These are phyloP conservation scores for Numenius phaeopus DNA, from an alignment of 2,797 vertebrate species.

Conservation along the genomic window DNA sequence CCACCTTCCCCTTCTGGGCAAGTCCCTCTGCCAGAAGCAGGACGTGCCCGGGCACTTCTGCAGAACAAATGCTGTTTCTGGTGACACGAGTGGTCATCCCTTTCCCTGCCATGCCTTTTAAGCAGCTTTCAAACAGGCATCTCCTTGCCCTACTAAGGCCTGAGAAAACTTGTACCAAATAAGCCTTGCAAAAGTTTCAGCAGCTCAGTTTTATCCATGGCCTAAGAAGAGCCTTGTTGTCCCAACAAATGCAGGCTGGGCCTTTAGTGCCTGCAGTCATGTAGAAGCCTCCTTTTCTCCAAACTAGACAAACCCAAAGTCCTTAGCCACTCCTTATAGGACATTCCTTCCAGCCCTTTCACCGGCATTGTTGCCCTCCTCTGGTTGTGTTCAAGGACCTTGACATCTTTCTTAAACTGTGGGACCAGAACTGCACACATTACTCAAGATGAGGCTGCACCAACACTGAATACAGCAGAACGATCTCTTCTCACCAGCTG, in stretches of 20 bases:
- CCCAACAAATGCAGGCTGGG: neutral
- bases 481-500: neutral
- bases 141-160: neutral
- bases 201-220: neutral
- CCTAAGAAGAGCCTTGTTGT: neutral
- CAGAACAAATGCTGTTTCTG: neutral
- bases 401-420: neutral
- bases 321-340: neutral
- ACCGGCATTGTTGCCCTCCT: neutral
- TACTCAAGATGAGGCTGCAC: neutral
- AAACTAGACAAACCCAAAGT: neutral
- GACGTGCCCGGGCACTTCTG: neutral
- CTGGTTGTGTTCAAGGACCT: neutral
- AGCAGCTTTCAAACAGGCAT: neutral
- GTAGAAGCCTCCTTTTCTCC: neutral
- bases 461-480: accelerated
- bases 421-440: neutral
- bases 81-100: neutral
- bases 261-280: neutral
- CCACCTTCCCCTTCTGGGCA: neutral
- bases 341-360: neutral
- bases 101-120: neutral
- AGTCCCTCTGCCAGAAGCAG: neutral
- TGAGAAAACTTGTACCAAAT: neutral
- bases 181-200: neutral